A percentile compares a stretch with the other conserved stretches of the same genome.
Evolutionary conservation across 2,888 invertebrate genomes (phyloP).

Genomic region (Noctua pronuba): DNA sequence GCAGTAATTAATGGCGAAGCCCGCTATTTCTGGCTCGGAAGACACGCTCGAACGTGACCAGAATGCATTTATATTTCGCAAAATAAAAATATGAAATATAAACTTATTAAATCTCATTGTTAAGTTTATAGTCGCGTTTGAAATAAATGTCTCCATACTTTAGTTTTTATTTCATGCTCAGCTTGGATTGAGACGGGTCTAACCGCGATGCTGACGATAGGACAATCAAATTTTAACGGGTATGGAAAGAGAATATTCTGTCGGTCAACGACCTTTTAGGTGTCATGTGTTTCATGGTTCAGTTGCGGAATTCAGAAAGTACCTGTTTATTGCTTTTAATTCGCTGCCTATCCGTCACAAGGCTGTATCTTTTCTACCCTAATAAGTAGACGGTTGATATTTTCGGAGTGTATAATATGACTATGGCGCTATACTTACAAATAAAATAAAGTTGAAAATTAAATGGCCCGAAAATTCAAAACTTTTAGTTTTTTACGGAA

Average conservation of each 20-base stretch:
- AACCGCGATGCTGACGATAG: not conserved
- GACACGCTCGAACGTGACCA: slow-evolving; percentile 76
- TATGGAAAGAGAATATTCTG: not conserved
- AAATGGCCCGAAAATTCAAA: not conserved
- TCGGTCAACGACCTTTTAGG: not conserved
- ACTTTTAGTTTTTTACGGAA: not conserved
- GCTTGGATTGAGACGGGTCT: slow-evolving; percentile 12
- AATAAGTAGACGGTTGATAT: not conserved
- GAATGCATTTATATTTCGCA: slow-evolving; percentile 64
- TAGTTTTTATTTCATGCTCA: slow-evolving; percentile 27
- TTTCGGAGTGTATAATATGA: not conserved
- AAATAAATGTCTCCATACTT: slow-evolving; percentile 36
- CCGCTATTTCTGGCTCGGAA: slow-evolving; percentile 78
- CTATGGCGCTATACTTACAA: not conserved
- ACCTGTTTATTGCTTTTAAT: not conserved
- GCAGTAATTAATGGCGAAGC: slow-evolving; percentile 79
- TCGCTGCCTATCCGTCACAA: not conserved
- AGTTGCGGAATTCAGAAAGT: not conserved
- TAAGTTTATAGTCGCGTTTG: slow-evolving; percentile 24
- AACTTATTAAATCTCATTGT: slow-evolving; percentile 43
- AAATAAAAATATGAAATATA: slow-evolving; percentile 51
- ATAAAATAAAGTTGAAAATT: not conserved
- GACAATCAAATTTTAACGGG: not conserved
- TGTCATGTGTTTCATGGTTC: no score
- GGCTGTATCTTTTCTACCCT: not conserved